phyloP scores from a whole-genome alignment of 2,888 invertebrate species.

The Oegoconia quadripuncta region DNA sequence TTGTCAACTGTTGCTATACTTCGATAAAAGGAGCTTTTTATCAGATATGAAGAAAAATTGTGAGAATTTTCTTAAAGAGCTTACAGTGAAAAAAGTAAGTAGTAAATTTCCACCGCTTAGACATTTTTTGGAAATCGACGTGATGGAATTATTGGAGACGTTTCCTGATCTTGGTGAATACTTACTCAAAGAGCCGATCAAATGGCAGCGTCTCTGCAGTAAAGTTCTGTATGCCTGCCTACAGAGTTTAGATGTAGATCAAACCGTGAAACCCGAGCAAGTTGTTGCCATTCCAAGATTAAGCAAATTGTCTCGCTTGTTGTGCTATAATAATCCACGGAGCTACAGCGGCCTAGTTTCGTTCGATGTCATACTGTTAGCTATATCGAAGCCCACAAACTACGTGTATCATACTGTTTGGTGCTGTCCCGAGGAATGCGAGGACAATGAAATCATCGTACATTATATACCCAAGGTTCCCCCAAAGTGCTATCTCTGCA shows the following conservation, averaged over 20 bases:
- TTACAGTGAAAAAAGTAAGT: constrained; percentile 37
- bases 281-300: constrained; percentile 48
- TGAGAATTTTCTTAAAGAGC: constrained; percentile 38
- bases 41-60: constrained; percentile 45
- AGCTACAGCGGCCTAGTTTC: constrained; percentile 42
- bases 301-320: constrained; percentile 39
- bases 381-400: constrained; percentile 45
- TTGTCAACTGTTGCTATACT: constrained; percentile 54
- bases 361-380: constrained; percentile 48
- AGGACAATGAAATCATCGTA: constrained; percentile 58
- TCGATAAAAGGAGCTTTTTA: constrained; percentile 51
- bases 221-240: constrained; percentile 56
- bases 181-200: constrained; percentile 54
- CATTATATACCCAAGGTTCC: constrained; percentile 56
- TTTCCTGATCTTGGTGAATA: constrained; percentile 44
- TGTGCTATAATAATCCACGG: constrained; percentile 30
- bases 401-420: constrained; percentile 65
- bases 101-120: constrained; percentile 61
- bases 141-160: constrained; percentile 51
- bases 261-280: constrained; percentile 41
- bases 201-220: constrained; percentile 45
- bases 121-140: constrained; percentile 50
- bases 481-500: constrained; percentile 58
- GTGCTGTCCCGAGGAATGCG: constrained; percentile 71
- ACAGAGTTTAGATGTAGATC: constrained; percentile 34